Evolutionary conservation across 2,888 invertebrate species (phyloP), one percentile per base, ranked within the genome.

Genomic region (Hyles lineata): DNA sequence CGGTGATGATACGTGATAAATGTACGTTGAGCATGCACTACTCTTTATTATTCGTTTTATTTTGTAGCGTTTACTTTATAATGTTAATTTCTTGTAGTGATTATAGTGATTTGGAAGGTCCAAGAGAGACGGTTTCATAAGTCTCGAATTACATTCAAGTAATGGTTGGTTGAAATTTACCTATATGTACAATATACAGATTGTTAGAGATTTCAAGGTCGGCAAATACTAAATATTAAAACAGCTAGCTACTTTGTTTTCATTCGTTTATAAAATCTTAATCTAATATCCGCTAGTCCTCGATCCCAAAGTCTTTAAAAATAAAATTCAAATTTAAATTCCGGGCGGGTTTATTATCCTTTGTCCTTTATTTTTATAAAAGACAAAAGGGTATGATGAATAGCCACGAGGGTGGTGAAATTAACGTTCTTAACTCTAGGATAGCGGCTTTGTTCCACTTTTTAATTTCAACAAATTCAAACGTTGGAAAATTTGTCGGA

Each of bases 1-100:
- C 77, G 74, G 76, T 76, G 75, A 78, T 78, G 72, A 81, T 79
- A 71, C 60, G 69, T 60, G 74, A 76, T 75, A 76, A 67, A 67
- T 17, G 43, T 50, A 23, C 70, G 72, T 7, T 21, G 19, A 15
- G 11, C 52, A 52, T 15, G 23, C 19, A 69, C n/a, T 21, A 52
- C 58, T 32, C 32, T 58, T n/a, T 29, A 29, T 29, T 17, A n/a
- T 43, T 1, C 15, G 63, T 9, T 19, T 63, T 43, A 55, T 1
- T 50, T 21, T 43, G 21, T 43, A 23, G 21, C 43, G 43, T 50
- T 50, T 67, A 21, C 23, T 25, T 43, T 50, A 25, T 60, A 4
- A 59, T n/a, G n/a, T 11, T 21, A 59, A 8, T 59, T 59, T 59
- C 23, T 23, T 2, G 35, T 35, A 35, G 35, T 9, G 1, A 2